Conservation (phyloP, 2,888 invertebrate genomes). For the Morinoia aosen region DNA sequence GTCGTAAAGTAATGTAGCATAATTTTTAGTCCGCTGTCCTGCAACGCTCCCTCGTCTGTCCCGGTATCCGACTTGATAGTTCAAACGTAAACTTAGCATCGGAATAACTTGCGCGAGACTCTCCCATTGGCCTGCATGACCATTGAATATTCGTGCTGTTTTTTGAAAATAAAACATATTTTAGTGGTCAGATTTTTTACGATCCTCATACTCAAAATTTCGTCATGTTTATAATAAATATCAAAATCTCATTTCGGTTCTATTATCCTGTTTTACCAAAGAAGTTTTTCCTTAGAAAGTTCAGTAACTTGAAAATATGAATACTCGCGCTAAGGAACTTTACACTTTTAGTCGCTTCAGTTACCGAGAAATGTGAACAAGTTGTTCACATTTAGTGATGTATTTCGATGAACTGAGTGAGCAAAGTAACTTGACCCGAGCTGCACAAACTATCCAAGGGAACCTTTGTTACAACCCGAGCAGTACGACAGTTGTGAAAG, state of each 20-base stretch:
- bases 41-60: background rate
- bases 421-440: no score
- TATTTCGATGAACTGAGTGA: no score
- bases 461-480: no score
- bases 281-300: no score
- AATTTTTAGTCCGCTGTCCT: background rate
- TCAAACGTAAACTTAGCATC: background rate
- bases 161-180: background rate
- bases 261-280: background rate
- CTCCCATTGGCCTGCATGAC: background rate
- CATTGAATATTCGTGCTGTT: background rate
- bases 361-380: no score
- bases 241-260: background rate
- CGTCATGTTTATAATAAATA: conserved; percentile 30
- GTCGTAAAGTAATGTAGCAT: background rate
- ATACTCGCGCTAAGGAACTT: no score
- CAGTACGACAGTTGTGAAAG: no score
- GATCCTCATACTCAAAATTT: conserved; percentile 9
- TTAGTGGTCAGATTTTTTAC: conserved; percentile 32
- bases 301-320: no score
- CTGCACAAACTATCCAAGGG: no score
- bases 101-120: background rate
- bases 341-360: no score
- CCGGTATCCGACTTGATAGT: background rate
- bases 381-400: no score